Evolutionary conservation across 2,888 invertebrate genomes (phyloP).

Genomic region (Drosophila infuscata): DNA sequence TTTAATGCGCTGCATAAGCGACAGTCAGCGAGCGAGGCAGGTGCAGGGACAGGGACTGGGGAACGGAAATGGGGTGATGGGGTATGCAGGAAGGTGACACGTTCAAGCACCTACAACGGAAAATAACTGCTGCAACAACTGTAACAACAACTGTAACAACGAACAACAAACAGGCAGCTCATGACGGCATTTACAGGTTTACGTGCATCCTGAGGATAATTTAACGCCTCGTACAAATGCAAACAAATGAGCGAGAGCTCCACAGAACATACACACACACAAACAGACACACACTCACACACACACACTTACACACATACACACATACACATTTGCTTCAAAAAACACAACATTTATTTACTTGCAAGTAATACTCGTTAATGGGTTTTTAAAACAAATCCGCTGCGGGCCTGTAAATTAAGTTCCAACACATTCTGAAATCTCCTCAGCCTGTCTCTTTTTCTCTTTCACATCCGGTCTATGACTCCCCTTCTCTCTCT

Average conservation of each 20-base stretch:
- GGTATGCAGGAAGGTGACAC: slow-evolving; percentile 21
- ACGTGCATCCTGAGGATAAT: slow-evolving; percentile 79
- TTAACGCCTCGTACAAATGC: slow-evolving; percentile 78
- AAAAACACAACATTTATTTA: slow-evolving; percentile 69
- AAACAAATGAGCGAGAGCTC: slow-evolving; percentile 69
- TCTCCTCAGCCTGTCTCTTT: background rate
- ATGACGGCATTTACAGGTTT: slow-evolving; percentile 74
- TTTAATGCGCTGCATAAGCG: slow-evolving; percentile 78
- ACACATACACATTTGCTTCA: slow-evolving; percentile 12
- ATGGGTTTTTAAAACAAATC: slow-evolving; percentile 81
- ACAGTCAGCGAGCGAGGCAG: slow-evolving; percentile 21
- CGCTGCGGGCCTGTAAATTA: slow-evolving; percentile 76
- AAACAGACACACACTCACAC: background rate
- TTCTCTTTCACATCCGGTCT: background rate
- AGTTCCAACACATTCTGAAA: slow-evolving; percentile 9
- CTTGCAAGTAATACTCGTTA: slow-evolving; percentile 78
- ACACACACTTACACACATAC: background rate
- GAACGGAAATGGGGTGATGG: background rate
- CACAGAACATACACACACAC: slow-evolving; percentile 6
- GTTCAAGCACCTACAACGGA: slow-evolving; percentile 41
- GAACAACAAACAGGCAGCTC: slow-evolving; percentile 53
- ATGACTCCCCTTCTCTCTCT: background rate
- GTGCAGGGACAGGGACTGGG: background rate
- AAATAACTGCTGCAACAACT: slow-evolving; percentile 41
- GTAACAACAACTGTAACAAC: slow-evolving; percentile 28